Conservation (phyloP, 2,113 vertebrate species). For the Rhea americana region DNA sequence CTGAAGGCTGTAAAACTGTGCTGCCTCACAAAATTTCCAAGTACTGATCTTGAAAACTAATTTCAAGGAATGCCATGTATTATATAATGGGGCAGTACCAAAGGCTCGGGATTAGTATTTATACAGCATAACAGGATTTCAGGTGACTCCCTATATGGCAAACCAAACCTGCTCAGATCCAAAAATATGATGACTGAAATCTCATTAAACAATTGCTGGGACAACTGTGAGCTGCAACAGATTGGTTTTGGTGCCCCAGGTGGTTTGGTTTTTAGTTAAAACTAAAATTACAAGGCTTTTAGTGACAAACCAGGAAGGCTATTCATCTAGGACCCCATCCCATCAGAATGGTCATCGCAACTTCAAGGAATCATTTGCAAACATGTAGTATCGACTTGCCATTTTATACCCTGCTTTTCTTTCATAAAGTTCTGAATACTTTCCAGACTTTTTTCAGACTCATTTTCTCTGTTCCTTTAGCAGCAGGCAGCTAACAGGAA, state of each 20-base stretch:
- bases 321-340: background rate
- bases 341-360: background rate
- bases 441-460: background rate
- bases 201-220: background rate
- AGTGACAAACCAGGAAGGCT: background rate
- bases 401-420: background rate
- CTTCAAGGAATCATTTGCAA: background rate
- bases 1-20: background rate
- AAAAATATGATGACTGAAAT: background rate
- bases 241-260: background rate
- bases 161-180: background rate
- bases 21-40: background rate
- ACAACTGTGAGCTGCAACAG: background rate
- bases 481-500: background rate
- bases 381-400: background rate
- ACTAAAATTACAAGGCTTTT: background rate
- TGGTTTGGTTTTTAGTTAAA: background rate
- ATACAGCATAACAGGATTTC: background rate
- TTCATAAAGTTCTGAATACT: background rate
- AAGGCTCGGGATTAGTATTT: background rate
- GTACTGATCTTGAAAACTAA: background rate
- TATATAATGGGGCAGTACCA: background rate
- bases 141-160: background rate
- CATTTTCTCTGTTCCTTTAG: background rate
- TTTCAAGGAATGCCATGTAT: background rate